Conservation (phyloP, 2,888 invertebrate species). For the Amorpha juglandis region DNA sequence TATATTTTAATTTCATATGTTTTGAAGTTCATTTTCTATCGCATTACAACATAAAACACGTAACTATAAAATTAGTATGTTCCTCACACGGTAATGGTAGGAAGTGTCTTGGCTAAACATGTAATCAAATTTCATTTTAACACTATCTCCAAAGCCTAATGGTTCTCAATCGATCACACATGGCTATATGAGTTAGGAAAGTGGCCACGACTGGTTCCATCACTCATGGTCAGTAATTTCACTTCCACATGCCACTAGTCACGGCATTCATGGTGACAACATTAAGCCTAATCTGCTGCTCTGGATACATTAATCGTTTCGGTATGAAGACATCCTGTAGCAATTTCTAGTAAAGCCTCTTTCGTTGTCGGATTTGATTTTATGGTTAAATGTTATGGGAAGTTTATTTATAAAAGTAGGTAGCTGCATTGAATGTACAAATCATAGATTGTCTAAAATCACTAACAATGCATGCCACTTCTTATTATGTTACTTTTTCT, state of each 20-base stretch:
- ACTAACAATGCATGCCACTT: too few relatives aligned
- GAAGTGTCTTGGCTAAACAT: not conserved
- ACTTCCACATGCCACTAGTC: conserved; percentile 33
- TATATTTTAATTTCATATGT: too few relatives aligned
- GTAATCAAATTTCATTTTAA: conserved; percentile 10
- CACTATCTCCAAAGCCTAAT: conserved; percentile 5
- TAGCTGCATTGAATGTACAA: too few relatives aligned
- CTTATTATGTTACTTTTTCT: too few relatives aligned
- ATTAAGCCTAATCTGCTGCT: conserved; percentile 18
- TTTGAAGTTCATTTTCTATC: too few relatives aligned
- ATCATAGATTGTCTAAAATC: too few relatives aligned
- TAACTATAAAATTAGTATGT: not conserved
- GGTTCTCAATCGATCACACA: conserved; percentile 28
- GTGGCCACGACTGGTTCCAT: conserved; percentile 32
- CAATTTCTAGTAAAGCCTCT: not conserved
- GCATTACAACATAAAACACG: not conserved
- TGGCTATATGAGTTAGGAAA: conserved; percentile 34
- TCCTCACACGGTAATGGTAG: not conserved
- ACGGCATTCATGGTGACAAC: conserved; percentile 23
- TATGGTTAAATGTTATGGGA: not conserved
- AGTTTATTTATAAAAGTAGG: too few relatives aligned
- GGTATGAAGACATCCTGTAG: not conserved
- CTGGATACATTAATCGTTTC: not conserved
- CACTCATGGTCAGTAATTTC: conserved; percentile 35
- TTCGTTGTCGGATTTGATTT: not conserved